These are phyloP conservation scores for Oenanthe oenanthe DNA, from an alignment of 2,113 vertebrate species.

Conservation along the genomic window DNA sequence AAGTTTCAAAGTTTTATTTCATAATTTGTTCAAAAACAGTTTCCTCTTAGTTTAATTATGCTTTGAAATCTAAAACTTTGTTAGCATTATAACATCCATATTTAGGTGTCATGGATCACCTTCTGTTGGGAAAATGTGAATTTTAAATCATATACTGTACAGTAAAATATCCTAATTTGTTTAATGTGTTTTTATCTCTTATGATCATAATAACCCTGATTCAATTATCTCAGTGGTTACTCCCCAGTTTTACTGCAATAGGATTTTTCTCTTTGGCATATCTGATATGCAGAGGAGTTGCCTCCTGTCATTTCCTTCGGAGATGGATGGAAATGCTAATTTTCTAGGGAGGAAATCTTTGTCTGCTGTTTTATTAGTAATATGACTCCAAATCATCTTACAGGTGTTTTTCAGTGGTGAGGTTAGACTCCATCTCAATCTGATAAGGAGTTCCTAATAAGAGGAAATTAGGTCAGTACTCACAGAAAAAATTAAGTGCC, in stretches of 20 bases:
- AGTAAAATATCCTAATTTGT: constrained; percentile 67
- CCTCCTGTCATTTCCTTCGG: constrained; percentile 42
- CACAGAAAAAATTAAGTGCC: constrained; percentile 35
- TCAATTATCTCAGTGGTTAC: constrained; percentile 68
- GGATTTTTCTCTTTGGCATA: constrained; percentile 57
- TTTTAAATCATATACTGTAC: constrained; percentile 29
- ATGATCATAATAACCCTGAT: constrained; percentile 53
- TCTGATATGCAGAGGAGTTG: constrained; percentile 70
- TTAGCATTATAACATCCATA: background rate
- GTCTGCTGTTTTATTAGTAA: constrained; percentile 69
- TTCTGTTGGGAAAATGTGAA: constrained; percentile 39
- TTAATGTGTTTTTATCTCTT: constrained; percentile 76
- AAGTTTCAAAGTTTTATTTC: background rate
- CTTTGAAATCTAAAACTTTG: constrained; percentile 18
- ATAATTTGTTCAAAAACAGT: background rate
- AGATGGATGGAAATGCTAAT: constrained; percentile 64
- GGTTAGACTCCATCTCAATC: constrained; percentile 73
- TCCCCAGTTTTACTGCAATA: constrained; percentile 57
- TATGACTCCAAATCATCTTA: constrained; percentile 72
- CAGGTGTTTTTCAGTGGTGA: constrained; percentile 70
- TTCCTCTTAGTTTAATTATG: constrained; percentile 28
- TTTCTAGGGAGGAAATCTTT: constrained; percentile 65
- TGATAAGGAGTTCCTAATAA: constrained; percentile 73
- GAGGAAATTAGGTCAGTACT: constrained; percentile 62
- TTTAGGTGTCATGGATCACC: constrained; percentile 9